Conservation (phyloP, 1,140 invertebrate species). For the Diploscapter pachys region DNA sequence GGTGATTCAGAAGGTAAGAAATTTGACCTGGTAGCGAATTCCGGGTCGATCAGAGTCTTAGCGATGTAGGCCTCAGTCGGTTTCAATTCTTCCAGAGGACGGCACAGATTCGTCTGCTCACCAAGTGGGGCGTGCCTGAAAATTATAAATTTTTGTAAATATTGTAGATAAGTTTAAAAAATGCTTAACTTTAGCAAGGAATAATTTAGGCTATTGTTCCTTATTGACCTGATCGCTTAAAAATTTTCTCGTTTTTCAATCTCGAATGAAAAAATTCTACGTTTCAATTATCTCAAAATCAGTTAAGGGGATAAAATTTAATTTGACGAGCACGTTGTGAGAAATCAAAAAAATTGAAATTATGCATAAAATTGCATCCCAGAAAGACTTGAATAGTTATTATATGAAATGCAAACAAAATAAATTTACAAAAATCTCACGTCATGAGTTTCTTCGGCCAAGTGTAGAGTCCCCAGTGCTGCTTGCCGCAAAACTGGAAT, state of each 20-base stretch:
- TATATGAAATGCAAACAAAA: too few relatives aligned
- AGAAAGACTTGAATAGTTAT: too few relatives aligned
- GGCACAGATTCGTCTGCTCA: slow-evolving; percentile 66
- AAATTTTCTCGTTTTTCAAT: slow-evolving; percentile 60
- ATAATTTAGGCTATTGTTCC: slow-evolving; percentile 61
- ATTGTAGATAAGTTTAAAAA: neutral
- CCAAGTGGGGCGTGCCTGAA: slow-evolving; percentile 1
- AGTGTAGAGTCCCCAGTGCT: slow-evolving; percentile 73
- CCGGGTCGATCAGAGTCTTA: slow-evolving; percentile 70
- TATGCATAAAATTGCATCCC: too few relatives aligned
- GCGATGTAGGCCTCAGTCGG: slow-evolving; percentile 67
- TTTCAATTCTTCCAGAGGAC: slow-evolving; percentile 58
- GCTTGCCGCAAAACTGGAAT: slow-evolving; percentile 69
- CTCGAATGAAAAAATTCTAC: too few relatives aligned
- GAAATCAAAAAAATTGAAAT: too few relatives aligned
- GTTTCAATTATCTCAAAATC: too few relatives aligned
- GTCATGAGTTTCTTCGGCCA: slow-evolving; percentile 73
- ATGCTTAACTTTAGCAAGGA: neutral
- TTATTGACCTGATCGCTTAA: slow-evolving; percentile 72
- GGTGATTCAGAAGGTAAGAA: neutral
- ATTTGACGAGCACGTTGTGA: neutral
- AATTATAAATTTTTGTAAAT: neutral
- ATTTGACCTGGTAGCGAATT: slow-evolving; percentile 68
- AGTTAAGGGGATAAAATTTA: too few relatives aligned
- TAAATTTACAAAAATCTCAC: slow-evolving; percentile 42